Base-by-base conservation (phyloP, 2,113 vertebrate species). In the Trogon surrucura region DNA sequence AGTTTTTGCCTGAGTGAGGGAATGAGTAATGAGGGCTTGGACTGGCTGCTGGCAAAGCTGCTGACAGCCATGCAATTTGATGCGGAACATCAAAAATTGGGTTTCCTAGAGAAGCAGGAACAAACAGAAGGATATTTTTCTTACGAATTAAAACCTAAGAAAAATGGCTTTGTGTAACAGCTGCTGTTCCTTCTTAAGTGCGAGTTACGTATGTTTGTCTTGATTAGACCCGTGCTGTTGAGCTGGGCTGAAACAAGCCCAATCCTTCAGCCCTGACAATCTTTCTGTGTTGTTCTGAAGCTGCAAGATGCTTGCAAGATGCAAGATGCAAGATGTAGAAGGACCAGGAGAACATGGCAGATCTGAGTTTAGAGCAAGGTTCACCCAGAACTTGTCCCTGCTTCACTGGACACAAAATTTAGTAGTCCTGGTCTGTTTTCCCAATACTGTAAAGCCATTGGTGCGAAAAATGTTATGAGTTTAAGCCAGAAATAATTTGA, bases 21-120 rank as follows among this genome's bases (percentile, higher is more conserved):
- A 65, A 5, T 69, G 96, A 94, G n/a, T 53, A 50, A 88, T 83
- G 95, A 87, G 45, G 50, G 41, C 71, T 93, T 70, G 87, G 88
- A 84, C 66, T 91, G 82, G 92, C 83, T 96, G 84, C 95, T 44
- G 67, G 88, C 93, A 80, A 66, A 61, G 88, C 92, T 83, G 92
- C 90, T 79, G 85, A 67, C 71, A 84, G 79, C 44, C 54, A 22
- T 41, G 3, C 72, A 29, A 8, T 50, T 54, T 48, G 62, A 47
- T 80, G 86, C 36, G 84, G 74, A 73, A 45, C 74, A 7, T 11
- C 10, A n/a, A 36, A 89, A 94, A 85, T 12, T 27, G 73, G 47
- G 47, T 30, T 83, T 67, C 88, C 86, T 79, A 36, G 91, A 62
- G 88, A 17, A 53, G 71, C 66, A 62, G 89, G 23, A 91, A 45